These are phyloP conservation scores for Pocillopora grandis DNA, from an alignment of 92 coral and sea anemone genomes.

Conservation along the genomic window DNA sequence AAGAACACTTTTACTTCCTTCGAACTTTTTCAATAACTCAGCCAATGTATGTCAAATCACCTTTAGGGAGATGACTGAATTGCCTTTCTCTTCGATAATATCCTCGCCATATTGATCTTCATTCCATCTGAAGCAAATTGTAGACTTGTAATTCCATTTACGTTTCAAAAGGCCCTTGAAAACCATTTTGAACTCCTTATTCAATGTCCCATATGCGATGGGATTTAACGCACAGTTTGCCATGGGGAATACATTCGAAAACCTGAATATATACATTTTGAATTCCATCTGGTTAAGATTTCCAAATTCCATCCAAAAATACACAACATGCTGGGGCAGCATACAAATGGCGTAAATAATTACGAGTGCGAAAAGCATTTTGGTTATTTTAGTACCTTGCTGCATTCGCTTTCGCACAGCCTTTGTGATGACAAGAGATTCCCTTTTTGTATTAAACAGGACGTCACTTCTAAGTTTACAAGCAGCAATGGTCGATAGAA, in stretches of 20 bases:
- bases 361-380: conserved; percentile 82
- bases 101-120: neutral
- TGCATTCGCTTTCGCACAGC: conserved; percentile 70
- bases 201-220: conserved; percentile 81
- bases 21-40: neutral
- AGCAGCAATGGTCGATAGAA: conserved; percentile 58
- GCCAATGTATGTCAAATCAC: neutral
- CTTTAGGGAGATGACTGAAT: neutral
- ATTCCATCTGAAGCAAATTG: conserved; percentile 2
- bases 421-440: conserved; percentile 56
- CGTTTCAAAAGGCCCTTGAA: conserved; percentile 57
- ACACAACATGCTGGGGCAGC: conserved; percentile 88
- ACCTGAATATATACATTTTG: conserved; percentile 83
- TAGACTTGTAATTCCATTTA: neutral
- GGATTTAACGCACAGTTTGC: conserved; percentile 93
- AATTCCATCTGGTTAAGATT: conserved; percentile 69
- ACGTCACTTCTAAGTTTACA: conserved; percentile 43
- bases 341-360: conserved; percentile 74
- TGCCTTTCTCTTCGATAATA: neutral
- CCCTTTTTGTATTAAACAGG: conserved; percentile 39
- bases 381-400: conserved; percentile 80
- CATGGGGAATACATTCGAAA: conserved; percentile 90
- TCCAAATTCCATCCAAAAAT: conserved; percentile 88
- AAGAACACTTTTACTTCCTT: too few relatives aligned
- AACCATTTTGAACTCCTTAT: conserved; percentile 81